phyloP scores from a whole-genome alignment of 2,113 vertebrate genomes.

The Capricornis sumatraensis region DNA sequence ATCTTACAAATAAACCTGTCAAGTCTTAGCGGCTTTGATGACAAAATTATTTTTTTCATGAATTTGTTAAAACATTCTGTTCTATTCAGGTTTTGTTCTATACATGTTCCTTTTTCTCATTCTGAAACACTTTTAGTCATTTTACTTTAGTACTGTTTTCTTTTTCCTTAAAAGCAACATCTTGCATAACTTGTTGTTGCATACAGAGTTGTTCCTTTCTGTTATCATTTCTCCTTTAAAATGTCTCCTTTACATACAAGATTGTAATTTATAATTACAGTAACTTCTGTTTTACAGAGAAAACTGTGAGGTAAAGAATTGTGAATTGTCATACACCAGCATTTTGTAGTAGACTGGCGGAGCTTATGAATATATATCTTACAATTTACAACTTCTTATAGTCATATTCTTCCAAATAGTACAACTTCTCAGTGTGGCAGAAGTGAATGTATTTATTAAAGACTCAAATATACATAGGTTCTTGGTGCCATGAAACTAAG shows the following conservation, averaged over 20 bases:
- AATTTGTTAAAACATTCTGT: not conserved
- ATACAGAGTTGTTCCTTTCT: not conserved
- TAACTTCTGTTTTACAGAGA: not conserved
- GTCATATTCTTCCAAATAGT: not conserved
- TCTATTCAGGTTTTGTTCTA: not conserved
- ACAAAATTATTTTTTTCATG: conserved; percentile 2
- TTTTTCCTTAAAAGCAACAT: conserved; percentile 13
- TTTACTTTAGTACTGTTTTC: conserved; percentile 18
- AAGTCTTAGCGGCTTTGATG: not conserved
- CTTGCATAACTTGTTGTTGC: not conserved
- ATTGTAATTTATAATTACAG: not conserved
- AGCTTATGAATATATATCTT: not conserved
- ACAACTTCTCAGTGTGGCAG: not conserved
- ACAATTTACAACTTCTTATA: not conserved
- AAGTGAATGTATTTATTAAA: conserved; percentile 9
- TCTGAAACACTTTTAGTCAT: not conserved
- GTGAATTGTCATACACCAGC: not conserved
- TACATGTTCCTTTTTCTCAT: not conserved
- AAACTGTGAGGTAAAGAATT: not conserved
- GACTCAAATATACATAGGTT: not conserved
- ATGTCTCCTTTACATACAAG: conserved; percentile 11
- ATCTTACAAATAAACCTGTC: not conserved
- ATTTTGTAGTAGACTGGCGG: conserved; percentile 13
- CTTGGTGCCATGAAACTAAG: not conserved
- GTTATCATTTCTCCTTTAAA: not conserved